Conservation (phyloP, 2,797 vertebrate genomes). For the Oophaga sylvatica region DNA sequence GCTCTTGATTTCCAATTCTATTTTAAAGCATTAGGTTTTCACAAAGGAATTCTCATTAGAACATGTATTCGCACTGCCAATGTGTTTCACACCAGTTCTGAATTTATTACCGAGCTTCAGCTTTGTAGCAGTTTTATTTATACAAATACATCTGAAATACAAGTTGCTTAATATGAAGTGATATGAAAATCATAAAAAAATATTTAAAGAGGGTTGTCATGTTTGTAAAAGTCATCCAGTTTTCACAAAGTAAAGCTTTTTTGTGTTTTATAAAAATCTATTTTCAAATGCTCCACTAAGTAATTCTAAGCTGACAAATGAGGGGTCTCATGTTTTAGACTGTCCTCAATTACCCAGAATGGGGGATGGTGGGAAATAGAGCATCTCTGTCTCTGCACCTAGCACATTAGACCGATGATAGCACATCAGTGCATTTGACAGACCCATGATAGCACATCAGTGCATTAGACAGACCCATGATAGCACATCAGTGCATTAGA, state of each 20-base stretch:
- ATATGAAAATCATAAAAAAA: neutral
- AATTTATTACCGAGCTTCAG: neutral
- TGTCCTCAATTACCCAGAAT: neutral
- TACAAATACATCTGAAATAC: neutral
- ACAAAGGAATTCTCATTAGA: neutral
- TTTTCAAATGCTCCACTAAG: neutral
- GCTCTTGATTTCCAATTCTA: neutral
- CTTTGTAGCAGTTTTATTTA: neutral
- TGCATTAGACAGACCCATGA: no score
- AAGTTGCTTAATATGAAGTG: neutral
- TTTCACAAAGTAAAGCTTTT: neutral
- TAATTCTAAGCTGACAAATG: neutral
- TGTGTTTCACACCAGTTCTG: neutral
- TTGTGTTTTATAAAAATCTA: neutral
- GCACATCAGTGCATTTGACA: no score
- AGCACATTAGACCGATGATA: neutral
- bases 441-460: no score
- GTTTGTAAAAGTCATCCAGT: neutral
- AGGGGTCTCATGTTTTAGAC: neutral
- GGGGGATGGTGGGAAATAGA: neutral
- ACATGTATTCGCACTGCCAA: neutral
- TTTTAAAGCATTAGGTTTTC: slow-evolving; percentile 18
- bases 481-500: no score
- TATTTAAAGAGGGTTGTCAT: neutral
- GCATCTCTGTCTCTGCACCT: neutral